A percentile compares a stretch with the other conserved stretches of the same genome.
phyloP scores from a whole-genome alignment of 2,888 invertebrate species.

The Eretmocerus hayati region DNA sequence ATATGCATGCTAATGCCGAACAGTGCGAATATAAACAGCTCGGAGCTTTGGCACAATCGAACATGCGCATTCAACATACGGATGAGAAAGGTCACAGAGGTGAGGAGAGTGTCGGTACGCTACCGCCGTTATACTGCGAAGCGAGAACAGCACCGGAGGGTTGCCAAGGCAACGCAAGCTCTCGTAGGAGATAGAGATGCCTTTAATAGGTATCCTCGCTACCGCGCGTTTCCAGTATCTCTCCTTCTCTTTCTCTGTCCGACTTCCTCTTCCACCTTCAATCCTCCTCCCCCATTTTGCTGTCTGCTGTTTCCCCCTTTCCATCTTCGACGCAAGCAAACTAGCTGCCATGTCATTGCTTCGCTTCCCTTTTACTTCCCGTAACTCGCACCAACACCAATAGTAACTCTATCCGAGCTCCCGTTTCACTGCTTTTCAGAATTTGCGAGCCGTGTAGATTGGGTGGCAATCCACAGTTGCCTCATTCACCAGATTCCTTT shows the following conservation, averaged over 20 bases:
- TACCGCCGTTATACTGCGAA: not conserved
- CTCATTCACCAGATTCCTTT: too few species aligned
- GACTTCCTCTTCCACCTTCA: constrained; percentile 4
- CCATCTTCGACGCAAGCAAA: not conserved
- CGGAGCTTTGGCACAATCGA: too few species aligned
- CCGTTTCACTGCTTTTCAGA: not conserved
- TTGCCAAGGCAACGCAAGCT: constrained; percentile 43
- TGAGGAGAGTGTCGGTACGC: constrained; percentile 23
- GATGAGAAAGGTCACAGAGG: constrained; percentile 21
- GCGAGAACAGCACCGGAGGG: constrained; percentile 24
- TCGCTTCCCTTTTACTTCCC: not conserved
- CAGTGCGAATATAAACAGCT: too few species aligned
- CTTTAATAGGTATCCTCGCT: constrained; percentile 44
- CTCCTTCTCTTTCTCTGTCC: not conserved
- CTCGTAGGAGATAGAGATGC: constrained; percentile 35
- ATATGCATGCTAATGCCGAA: too few species aligned
- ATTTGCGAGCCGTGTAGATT: constrained; percentile 4
- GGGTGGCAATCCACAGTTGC: too few species aligned
- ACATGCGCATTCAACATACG: too few species aligned
- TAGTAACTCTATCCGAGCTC: too few species aligned
- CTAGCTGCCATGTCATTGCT: not conserved
- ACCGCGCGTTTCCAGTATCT: constrained; percentile 21
- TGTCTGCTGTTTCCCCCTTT: not conserved
- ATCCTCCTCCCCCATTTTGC: constrained; percentile 2
- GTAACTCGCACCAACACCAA: too few species aligned